Evolutionary conservation across 2,113 vertebrate genomes (phyloP), one percentile per base, ranked within the genome.

Genomic region (Microcebus tavaratra): DNA sequence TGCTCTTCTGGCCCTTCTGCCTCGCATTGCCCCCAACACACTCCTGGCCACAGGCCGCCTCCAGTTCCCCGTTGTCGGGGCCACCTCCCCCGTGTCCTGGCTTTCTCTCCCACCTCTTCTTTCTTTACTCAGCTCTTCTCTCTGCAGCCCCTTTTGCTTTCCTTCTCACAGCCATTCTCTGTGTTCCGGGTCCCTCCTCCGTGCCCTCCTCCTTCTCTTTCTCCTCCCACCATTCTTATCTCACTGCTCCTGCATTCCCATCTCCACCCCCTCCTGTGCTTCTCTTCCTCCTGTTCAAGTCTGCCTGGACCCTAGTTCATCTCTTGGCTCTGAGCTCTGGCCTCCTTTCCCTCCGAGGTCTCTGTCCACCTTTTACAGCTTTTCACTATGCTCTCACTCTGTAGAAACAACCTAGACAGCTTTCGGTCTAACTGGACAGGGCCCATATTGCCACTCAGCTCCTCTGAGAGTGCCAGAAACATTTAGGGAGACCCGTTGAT

Each of bases 201-300:
- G 17, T 68, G 67, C n/a, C 31, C 29, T 67, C 31, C 31, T 61
- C 59, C 59, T 27, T 25, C 63, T 65, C 12, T 65, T 63, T 11
- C 31, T 25, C 1, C 31, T 48, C 4, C 70, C 4, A 0, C 10
- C 10, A 0, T 29, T 53, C 29, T 78, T 7, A 8, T 10, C 55
- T 53, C 20, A 0, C 10, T 6, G 13, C 20, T 79, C 78, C 0
- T 13, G 78, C 81, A 34, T 3, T 4, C 61, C 70, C 65, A 21
- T 45, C 61, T 67, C 4, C 6, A 12, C 27, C 36, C 31, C 12
- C 2, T 31, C 42, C 14, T 50, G 61, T 20, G 5, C 23, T 12
- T 23, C 14, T 73, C 0, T 3, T 21, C 18, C 45, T 76, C 29
- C 36, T 29, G 17, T 21, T 70, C 9, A 2, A 0, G 0, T 34